Evolutionary conservation across 2,888 invertebrate genomes (phyloP).

Genomic region (Nezara viridula): DNA sequence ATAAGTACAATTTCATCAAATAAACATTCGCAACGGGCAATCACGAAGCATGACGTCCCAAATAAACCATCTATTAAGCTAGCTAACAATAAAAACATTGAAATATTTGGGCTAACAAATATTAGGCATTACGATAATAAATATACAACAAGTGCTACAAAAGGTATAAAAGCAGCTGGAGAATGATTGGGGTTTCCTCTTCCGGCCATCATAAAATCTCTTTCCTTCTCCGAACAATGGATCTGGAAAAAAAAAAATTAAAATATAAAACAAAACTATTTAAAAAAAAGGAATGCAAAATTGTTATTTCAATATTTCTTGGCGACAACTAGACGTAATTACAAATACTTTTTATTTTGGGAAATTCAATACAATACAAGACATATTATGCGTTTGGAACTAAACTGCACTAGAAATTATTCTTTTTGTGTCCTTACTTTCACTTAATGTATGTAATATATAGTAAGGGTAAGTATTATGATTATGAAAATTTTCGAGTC

Average conservation of each 20-base stretch:
- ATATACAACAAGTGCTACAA: constrained; percentile 1
- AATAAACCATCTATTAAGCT: neutral
- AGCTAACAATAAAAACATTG: neutral
- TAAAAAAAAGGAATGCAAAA: no score
- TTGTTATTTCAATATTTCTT: no score
- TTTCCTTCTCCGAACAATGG: constrained; percentile 31
- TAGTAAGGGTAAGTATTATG: no score
- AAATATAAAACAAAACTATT: neutral
- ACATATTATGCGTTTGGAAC: no score
- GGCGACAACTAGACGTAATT: no score
- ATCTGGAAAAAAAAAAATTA: constrained; percentile 8
- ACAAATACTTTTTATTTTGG: no score
- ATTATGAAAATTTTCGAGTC: no score
- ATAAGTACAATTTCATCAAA: neutral
- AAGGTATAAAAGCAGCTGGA: neutral
- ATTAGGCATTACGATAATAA: constrained; percentile 18
- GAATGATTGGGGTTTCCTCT: constrained; percentile 18
- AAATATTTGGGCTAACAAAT: neutral
- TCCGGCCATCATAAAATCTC: constrained; percentile 1
- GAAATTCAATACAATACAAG: no score
- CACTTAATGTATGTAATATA: no score
- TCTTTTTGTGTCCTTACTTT: no score
- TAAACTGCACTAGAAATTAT: no score
- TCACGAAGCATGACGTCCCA: neutral
- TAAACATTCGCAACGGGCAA: neutral